Conservation (phyloP, 2,113 vertebrate genomes). For the Neolamprologus longior region DNA sequence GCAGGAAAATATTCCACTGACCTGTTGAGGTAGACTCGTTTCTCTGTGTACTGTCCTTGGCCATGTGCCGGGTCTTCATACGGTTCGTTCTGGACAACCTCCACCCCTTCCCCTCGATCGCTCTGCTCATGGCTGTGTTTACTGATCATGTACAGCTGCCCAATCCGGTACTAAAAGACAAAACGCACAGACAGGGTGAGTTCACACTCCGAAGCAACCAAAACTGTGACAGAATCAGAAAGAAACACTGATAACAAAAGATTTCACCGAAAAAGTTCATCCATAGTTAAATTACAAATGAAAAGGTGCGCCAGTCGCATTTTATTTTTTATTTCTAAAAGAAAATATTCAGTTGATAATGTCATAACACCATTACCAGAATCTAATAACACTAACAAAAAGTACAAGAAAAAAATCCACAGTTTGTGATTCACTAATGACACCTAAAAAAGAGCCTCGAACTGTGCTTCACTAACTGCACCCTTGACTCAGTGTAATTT, state of each 20-base stretch:
- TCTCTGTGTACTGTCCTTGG: slow-evolving; percentile 92
- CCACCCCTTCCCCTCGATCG: slow-evolving; percentile 93
- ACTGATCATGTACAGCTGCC: slow-evolving; percentile 97
- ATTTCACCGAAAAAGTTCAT: background rate
- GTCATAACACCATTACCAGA: background rate
- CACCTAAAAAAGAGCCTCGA: background rate
- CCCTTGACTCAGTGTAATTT: background rate
- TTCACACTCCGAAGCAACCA: slow-evolving; percentile 27
- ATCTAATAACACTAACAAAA: background rate
- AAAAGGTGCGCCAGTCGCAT: background rate
- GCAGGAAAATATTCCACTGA: slow-evolving; percentile 38
- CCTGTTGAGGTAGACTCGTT: slow-evolving; percentile 97
- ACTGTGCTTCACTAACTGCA: background rate
- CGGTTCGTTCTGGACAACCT: slow-evolving; percentile 93
- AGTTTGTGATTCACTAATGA: background rate
- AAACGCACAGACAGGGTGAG: slow-evolving; percentile 79
- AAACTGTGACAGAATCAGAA: background rate
- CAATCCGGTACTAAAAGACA: slow-evolving; percentile 85
- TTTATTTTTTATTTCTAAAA: background rate
- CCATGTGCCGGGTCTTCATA: slow-evolving; percentile 88
- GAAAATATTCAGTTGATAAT: background rate
- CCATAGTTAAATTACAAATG: background rate
- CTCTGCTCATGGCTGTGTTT: slow-evolving; percentile 97
- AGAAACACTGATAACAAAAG: background rate
- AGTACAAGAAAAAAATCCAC: background rate